phyloP scores from a whole-genome alignment of 2,797 vertebrate species.

The Catostomus latipinnis region DNA sequence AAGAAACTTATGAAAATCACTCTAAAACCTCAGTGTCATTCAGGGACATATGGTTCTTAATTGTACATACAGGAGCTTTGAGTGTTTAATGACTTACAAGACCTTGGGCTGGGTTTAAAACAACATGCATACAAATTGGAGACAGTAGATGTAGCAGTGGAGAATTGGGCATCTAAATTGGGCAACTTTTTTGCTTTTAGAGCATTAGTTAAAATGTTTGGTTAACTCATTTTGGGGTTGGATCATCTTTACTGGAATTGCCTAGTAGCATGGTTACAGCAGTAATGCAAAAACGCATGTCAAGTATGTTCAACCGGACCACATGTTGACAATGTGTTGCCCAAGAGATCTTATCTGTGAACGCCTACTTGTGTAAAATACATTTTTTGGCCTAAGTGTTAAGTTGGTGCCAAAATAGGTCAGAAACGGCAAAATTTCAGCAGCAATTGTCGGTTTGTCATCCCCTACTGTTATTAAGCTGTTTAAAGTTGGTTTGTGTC shows the following conservation, averaged over 20 bases:
- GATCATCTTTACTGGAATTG: no score
- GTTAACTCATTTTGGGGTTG: not conserved
- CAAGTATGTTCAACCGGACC: no score
- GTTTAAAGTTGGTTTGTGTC: not conserved
- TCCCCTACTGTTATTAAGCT: not conserved
- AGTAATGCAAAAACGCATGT: no score
- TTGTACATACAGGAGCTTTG: conserved; percentile 6
- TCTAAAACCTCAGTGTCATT: conserved; percentile 1
- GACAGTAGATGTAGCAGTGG: no score
- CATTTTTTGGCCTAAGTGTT: no score
- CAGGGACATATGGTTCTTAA: not conserved
- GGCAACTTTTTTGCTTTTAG: not conserved
- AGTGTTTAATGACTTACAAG: not conserved
- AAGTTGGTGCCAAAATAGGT: no score
- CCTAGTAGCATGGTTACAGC: no score
- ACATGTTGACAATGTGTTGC: no score
- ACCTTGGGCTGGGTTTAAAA: not conserved
- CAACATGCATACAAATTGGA: not conserved
- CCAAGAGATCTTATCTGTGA: no score
- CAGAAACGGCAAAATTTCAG: no score
- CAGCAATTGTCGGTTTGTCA: not conserved
- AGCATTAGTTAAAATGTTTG: conserved; percentile 7
- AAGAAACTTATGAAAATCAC: no score
- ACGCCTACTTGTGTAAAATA: no score
- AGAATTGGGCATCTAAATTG: not conserved